These are phyloP conservation scores for Tanypteryx hageni DNA, from an alignment of 2,888 invertebrate genomes.

Conservation along the genomic window DNA sequence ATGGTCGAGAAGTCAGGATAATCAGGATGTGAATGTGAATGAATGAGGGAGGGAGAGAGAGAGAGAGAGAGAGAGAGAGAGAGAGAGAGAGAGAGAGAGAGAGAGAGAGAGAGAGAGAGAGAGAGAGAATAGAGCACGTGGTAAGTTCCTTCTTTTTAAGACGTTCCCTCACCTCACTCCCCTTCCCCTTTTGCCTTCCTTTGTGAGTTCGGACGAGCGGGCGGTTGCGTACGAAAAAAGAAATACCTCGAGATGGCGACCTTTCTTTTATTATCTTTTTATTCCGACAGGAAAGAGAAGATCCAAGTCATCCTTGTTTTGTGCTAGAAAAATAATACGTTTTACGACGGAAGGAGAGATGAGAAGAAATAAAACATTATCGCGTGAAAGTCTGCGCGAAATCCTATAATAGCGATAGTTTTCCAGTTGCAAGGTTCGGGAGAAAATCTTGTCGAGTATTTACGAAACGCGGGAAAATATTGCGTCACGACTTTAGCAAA, in stretches of 20 bases:
- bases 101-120: not conserved
- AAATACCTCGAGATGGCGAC: not conserved
- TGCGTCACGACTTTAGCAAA: not conserved
- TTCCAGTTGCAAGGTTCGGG: not conserved
- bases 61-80: not conserved
- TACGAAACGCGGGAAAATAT: not conserved
- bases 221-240: not conserved
- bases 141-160: not conserved
- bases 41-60: not conserved
- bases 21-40: constrained; percentile 3
- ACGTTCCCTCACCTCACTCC: too few species aligned
- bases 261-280: not conserved
- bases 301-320: not conserved
- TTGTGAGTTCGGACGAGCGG: not conserved
- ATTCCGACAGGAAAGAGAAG: not conserved
- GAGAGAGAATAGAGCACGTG: not conserved
- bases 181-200: not conserved
- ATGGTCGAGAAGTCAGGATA: constrained; percentile 4
- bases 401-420: not conserved
- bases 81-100: not conserved
- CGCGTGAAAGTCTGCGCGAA: not conserved
- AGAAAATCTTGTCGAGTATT: not conserved
- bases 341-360: not conserved
- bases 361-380: not conserved
- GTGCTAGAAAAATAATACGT: not conserved